phyloP scores from a whole-genome alignment of 1,140 invertebrate genomes.

The Octopus bimaculoides region DNA sequence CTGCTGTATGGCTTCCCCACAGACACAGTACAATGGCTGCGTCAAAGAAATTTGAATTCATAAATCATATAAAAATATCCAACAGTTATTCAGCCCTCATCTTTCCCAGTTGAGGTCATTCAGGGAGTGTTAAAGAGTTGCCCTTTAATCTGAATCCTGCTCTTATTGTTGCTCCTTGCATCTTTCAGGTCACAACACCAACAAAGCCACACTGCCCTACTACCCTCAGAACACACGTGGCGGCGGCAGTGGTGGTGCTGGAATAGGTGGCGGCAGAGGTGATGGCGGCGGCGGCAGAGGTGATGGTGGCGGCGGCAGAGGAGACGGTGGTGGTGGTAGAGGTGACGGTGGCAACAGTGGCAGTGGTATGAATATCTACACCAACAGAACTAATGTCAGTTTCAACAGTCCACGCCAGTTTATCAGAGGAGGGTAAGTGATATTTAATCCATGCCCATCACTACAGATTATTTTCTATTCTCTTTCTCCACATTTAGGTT shows the following conservation, averaged over 20 bases:
- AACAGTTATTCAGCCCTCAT: too few species aligned
- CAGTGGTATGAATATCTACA: neutral
- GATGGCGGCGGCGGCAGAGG: too few species aligned
- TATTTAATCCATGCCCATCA: neutral
- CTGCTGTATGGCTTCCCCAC: too few species aligned
- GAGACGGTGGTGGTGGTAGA: neutral
- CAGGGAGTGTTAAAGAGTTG: too few species aligned
- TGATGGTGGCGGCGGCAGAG: neutral
- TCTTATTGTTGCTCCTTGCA: neutral
- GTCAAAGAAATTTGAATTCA: too few species aligned
- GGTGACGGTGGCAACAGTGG: neutral
- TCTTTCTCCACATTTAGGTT: neutral
- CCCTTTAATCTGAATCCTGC: too few species aligned
- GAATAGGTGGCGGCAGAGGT: neutral
- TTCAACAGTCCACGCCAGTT: constrained; percentile 14
- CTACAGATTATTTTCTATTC: neutral
- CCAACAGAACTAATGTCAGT: constrained; percentile 8
- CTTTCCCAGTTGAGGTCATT: too few species aligned
- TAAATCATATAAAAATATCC: too few species aligned
- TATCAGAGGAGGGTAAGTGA: constrained; percentile 15
- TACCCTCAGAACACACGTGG: constrained; percentile 2
- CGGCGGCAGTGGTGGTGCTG: neutral
- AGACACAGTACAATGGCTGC: too few species aligned
- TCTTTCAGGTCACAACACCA: neutral
- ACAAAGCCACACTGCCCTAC: constrained; percentile 2